Base-by-base conservation (phyloP, 2,888 invertebrate genomes). In the Stenodera caucasica region DNA sequence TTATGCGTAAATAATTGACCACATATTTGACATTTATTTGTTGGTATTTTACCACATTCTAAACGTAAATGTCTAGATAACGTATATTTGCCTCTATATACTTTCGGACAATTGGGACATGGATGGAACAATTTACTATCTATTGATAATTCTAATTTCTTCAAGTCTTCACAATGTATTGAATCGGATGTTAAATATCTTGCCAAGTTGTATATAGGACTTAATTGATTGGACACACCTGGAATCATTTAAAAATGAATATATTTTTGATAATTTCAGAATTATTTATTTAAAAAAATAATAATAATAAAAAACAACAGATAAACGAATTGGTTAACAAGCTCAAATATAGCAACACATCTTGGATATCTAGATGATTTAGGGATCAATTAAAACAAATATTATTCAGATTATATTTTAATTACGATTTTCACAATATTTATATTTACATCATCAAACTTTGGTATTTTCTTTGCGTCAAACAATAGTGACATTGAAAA, bases 21-120 rank as follows among this genome's bases (percentile, higher is more conserved):
- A 60, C 79, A 79, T 59, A 70, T 55, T 23, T 67, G 57, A 63
- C 79, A 78, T 54, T 66, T 68, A 57, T 74, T 69, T 18, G 70
- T 73, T 5, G 78, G 78, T 52, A 65, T 57, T 66, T 78, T 77
- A 1, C 82, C 82, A 66, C 83, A 83, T 71, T 83, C 83, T 61
- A 81, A 74, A 53, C 78, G 77, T 58, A 78, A 71, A 71, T 83
- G 83, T 49, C 82, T 66, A 14, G 72, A 64, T 33, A 79, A 66
- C 2, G 77, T 77, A 58, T 76, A 75, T 61, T 77, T 79, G 23
- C 70, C 74, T 55, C 71, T 72, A 62, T 79, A 79, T 12, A 64
- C 69, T 71, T 77, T 79, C 11, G 72, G 73, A 60, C 78, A 79
- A 58, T 73, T 75, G 5, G 76, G 75, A 60, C 77, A 78, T 32